Percentiles rank a stretch among this genome's conserved stretches.
Conservation (phyloP, 2,888 invertebrate genomes). For the Ctena decussata region DNA sequence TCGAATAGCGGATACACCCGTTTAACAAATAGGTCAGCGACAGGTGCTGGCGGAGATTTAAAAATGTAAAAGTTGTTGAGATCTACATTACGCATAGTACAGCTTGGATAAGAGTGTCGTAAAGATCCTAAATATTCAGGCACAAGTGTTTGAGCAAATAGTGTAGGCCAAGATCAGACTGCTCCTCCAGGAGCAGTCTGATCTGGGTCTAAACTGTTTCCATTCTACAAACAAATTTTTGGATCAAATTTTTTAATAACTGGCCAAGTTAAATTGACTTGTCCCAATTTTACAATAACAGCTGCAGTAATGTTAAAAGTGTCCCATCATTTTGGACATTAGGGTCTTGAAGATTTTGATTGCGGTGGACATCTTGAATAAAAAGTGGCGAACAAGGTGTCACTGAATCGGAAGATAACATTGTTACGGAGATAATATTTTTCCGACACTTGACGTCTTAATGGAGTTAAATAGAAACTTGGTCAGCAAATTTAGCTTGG, state of each 20-base stretch:
- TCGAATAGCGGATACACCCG: constrained; percentile 1
- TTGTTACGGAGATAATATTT: background rate
- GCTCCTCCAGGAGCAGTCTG: too few species aligned
- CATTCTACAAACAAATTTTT: too few species aligned
- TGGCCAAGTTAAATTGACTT: too few species aligned
- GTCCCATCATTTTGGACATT: too few species aligned
- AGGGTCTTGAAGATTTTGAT: background rate
- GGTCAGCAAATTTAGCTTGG: background rate
- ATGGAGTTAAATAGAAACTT: background rate
- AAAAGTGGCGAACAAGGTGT: background rate
- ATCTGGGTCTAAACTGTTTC: too few species aligned
- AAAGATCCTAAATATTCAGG: too few species aligned
- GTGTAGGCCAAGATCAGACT: too few species aligned
- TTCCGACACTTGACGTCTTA: constrained; percentile 6
- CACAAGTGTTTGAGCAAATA: too few species aligned
- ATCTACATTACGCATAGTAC: background rate
- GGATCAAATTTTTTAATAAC: too few species aligned
- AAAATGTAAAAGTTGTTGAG: background rate
- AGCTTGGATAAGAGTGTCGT: background rate
- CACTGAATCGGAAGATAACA: background rate
- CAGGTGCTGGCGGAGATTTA: background rate
- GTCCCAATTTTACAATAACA: too few species aligned
- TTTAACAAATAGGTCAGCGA: background rate
- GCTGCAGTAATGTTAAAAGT: too few species aligned
- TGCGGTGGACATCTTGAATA: background rate